These are phyloP conservation scores for Lasioglossum marginatum DNA, from an alignment of 2,888 invertebrate genomes.

Conservation along the genomic window DNA sequence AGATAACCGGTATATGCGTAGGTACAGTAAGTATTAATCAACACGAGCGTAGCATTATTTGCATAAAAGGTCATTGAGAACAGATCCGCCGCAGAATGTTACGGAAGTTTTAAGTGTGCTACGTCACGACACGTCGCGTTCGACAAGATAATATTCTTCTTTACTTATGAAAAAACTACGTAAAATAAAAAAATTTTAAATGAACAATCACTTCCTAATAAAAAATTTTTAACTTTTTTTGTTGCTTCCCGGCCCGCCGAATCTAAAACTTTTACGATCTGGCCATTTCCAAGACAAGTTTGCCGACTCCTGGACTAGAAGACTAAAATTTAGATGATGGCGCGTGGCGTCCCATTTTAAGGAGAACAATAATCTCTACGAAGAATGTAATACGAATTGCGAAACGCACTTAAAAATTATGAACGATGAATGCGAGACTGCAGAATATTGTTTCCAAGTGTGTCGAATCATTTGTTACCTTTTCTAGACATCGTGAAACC, in stretches of 20 bases:
- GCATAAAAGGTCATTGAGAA: slow-evolving; percentile 16
- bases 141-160: too few relatives aligned
- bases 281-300: too few relatives aligned
- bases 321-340: neutral
- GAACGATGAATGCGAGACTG: neutral
- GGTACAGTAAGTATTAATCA: neutral
- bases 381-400: neutral
- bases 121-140: slow-evolving; percentile 5
- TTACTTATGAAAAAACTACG: too few relatives aligned
- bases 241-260: too few relatives aligned
- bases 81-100: slow-evolving; percentile 19
- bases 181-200: too few relatives aligned
- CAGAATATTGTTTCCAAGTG: neutral
- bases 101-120: slow-evolving; percentile 32
- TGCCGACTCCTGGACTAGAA: neutral
- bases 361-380: neutral
- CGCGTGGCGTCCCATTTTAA: neutral
- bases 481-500: neutral
- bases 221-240: too few relatives aligned
- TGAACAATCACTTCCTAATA: too few relatives aligned
- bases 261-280: too few relatives aligned
- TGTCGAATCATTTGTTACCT: slow-evolving; percentile 5
- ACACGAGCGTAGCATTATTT: slow-evolving; percentile 4
- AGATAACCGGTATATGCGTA: neutral
- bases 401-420: neutral